Evolutionary conservation across 2,113 vertebrate species (phyloP).

Genomic region (Ondatra zibethicus): DNA sequence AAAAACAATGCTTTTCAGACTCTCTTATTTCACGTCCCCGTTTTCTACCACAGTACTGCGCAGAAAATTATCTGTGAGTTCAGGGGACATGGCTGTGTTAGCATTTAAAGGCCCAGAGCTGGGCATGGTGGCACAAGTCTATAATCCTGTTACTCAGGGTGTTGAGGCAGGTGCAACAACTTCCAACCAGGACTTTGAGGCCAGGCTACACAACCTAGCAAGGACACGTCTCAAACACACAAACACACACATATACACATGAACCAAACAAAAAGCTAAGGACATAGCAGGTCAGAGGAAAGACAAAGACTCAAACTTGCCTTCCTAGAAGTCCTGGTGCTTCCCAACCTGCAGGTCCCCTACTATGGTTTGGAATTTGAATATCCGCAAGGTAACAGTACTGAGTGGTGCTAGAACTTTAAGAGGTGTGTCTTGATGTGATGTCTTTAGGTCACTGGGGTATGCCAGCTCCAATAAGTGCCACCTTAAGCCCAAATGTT

Average conservation of each 20-base stretch:
- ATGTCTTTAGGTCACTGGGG: background rate
- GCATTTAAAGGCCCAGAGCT: background rate
- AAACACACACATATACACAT: background rate
- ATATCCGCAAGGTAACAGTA: background rate
- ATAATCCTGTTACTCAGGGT: no score
- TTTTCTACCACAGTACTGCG: background rate
- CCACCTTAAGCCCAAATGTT: background rate
- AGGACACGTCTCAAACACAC: background rate
- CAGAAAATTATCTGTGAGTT: background rate
- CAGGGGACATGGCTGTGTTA: background rate
- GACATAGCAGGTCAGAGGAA: background rate
- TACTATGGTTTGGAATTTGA: background rate
- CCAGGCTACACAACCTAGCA: background rate
- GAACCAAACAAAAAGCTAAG: background rate
- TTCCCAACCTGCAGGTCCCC: background rate
- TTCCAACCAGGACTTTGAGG: background rate
- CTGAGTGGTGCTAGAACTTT: background rate
- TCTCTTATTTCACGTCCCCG: background rate
- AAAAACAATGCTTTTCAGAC: background rate
- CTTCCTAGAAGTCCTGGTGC: background rate
- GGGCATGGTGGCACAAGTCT: background rate
- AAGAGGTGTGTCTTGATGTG: background rate
- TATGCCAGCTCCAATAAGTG: background rate
- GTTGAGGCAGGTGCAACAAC: background rate
- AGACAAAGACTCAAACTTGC: background rate